Evolutionary conservation across 2,888 invertebrate species (phyloP).

Genomic region (Dynastes maya): DNA sequence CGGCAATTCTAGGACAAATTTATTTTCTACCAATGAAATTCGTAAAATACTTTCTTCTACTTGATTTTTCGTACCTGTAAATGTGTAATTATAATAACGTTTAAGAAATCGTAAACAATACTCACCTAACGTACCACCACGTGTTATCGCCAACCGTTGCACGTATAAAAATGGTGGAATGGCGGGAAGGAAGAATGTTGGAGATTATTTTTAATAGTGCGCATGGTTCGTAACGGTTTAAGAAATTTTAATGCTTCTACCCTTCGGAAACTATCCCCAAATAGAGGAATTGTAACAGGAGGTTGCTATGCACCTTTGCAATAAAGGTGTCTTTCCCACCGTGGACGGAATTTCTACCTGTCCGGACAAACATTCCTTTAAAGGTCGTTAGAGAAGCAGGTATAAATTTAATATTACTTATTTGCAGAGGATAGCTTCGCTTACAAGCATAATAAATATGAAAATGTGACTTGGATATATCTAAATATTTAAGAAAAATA

Average conservation of each 20-base stretch:
- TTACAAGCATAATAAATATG: not conserved
- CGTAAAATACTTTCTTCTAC: not conserved
- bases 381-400: constrained; percentile 32
- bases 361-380: constrained; percentile 33
- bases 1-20: not conserved
- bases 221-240: constrained; percentile 43
- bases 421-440: constrained; percentile 1
- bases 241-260: constrained; percentile 19
- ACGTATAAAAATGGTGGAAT: constrained; percentile 46
- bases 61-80: not conserved
- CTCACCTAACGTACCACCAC: constrained; percentile 45
- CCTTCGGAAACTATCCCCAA: constrained; percentile 41
- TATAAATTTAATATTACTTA: constrained; percentile 34
- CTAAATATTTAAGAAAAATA: not conserved
- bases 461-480: not conserved
- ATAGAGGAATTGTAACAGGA: constrained; percentile 3
- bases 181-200: constrained; percentile 50
- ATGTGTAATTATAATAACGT: not conserved
- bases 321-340: constrained; percentile 18
- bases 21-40: not conserved
- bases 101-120: constrained; percentile 8
- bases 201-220: constrained; percentile 35
- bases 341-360: constrained; percentile 38
- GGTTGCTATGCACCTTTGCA: constrained; percentile 25
- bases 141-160: constrained; percentile 41